A percentile compares a stretch with the other conserved stretches of the same genome.
phyloP scores from a whole-genome alignment of 2,888 invertebrate species.

The Schizaphis graminum region DNA sequence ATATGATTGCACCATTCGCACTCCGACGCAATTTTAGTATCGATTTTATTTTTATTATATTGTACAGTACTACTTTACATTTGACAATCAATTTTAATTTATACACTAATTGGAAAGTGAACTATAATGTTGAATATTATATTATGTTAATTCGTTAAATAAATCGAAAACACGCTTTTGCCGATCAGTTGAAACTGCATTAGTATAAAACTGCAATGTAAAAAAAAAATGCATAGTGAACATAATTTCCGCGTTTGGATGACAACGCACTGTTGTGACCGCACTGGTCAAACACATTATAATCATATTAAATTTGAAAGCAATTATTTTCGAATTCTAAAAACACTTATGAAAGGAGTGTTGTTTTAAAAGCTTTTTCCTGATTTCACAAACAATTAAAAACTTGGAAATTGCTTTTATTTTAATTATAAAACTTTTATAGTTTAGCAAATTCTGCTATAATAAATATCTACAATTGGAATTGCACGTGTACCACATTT shows the following conservation, averaged over 20 bases:
- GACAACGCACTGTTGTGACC: no score
- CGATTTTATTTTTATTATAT: neutral
- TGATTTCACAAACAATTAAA: neutral
- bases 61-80: neutral
- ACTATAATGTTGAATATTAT: neutral
- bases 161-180: neutral
- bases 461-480: neutral
- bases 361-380: neutral
- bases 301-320: neutral
- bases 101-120: neutral
- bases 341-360: neutral
- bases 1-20: neutral
- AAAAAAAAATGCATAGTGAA: neutral
- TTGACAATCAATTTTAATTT: neutral
- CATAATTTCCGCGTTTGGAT: neutral
- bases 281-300: neutral
- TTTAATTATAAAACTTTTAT: neutral
- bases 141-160: neutral
- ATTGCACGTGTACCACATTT: neutral
- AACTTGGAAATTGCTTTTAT: slow-evolving; percentile 8
- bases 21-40: neutral
- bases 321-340: neutral
- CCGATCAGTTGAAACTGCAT: neutral
- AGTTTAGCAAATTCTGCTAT: neutral
- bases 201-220: neutral